These are phyloP conservation scores for Oreochromis tanganicae DNA, from an alignment of 2,113 vertebrate genomes.

Conservation along the genomic window DNA sequence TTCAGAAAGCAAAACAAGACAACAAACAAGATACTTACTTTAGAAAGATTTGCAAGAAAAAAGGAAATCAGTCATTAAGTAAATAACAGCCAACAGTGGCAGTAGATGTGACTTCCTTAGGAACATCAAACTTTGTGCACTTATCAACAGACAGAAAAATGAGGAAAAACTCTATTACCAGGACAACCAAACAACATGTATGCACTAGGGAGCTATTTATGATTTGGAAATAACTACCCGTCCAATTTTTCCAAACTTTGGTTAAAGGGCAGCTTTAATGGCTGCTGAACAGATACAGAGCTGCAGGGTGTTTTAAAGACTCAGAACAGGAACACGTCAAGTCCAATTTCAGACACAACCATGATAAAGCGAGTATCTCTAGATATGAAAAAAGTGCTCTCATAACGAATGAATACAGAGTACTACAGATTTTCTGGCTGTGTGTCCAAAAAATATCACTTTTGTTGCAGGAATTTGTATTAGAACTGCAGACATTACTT, in stretches of 20 bases:
- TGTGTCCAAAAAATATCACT: neutral
- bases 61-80: neutral
- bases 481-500: neutral
- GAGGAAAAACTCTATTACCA: neutral
- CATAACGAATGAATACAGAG: neutral
- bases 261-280: neutral
- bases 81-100: neutral
- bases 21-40: neutral
- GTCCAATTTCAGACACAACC: conserved; percentile 22
- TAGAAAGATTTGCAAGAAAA: neutral
- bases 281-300: neutral
- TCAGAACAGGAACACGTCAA: conserved; percentile 10
- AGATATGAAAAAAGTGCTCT: neutral
- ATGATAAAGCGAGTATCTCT: conserved; percentile 13
- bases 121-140: neutral
- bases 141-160: neutral
- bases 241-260: neutral
- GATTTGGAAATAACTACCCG: conserved; percentile 1
- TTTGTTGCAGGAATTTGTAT: neutral
- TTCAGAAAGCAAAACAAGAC: neutral
- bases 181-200: conserved; percentile 6
- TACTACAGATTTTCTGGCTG: neutral
- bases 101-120: neutral
- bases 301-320: neutral
- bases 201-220: neutral